phyloP scores from a whole-genome alignment of 2,888 invertebrate species.

The Vannuccia rotundouncinata region DNA sequence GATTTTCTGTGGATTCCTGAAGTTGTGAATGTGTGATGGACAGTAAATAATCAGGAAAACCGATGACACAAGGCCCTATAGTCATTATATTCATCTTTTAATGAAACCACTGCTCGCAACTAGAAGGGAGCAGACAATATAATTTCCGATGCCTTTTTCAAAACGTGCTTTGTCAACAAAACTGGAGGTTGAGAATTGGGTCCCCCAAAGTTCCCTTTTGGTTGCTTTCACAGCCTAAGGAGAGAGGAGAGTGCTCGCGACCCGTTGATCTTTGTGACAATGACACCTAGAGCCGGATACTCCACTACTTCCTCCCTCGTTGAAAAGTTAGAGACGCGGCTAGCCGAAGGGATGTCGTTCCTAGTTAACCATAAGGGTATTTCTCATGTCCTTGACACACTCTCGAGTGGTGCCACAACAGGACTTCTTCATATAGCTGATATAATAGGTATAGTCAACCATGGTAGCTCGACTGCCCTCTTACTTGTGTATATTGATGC shows the following conservation, averaged over 20 bases:
- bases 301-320: neutral
- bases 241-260: no score
- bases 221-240: neutral
- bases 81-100: neutral
- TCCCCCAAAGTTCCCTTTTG: neutral
- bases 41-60: neutral
- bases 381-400: neutral
- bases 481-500: no score
- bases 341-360: neutral
- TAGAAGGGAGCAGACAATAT: neutral
- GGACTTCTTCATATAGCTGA: no score
- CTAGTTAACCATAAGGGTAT: neutral
- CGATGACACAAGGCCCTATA: neutral
- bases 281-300: neutral
- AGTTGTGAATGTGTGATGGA: no score
- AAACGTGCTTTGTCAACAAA: neutral
- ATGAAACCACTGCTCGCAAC: neutral
- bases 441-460: no score
- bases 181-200: neutral
- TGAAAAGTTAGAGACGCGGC: neutral
- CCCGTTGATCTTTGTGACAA: neutral
- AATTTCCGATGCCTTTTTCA: neutral
- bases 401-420: neutral
- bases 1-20: no score
- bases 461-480: no score